Conservation (phyloP, 2,888 invertebrate species). For the Heliothis peltigera region DNA sequence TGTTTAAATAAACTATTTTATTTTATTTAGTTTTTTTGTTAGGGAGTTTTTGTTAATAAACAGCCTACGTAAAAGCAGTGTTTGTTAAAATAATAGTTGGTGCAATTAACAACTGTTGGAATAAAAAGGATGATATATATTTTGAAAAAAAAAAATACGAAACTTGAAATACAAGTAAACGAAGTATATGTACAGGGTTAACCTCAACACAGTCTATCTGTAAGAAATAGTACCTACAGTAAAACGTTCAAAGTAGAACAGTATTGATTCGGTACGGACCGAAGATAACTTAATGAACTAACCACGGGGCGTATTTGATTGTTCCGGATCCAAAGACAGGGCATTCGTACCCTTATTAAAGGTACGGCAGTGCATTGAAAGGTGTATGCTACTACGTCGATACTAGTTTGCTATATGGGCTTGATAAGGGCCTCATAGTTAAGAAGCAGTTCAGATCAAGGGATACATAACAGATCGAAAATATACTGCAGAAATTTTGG, state of each 20-base stretch:
- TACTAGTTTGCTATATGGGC: background rate
- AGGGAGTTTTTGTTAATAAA: too few relatives aligned
- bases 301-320: background rate
- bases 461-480: too few relatives aligned
- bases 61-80: too few relatives aligned
- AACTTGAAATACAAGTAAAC: background rate
- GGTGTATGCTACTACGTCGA: background rate
- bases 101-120: too few relatives aligned
- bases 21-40: too few relatives aligned
- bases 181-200: background rate
- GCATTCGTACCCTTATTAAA: background rate
- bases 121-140: too few relatives aligned
- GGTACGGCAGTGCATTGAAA: too few relatives aligned
- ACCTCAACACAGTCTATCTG: background rate
- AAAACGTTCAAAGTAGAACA: background rate
- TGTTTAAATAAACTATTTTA: too few relatives aligned
- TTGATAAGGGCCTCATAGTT: background rate
- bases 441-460: background rate
- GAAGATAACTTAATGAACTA: background rate
- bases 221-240: background rate
- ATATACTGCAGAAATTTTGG: too few relatives aligned
- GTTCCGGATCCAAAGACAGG: background rate
- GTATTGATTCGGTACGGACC: background rate
- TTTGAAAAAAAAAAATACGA: background rate
- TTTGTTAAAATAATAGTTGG: too few relatives aligned